These are phyloP conservation scores for Pholis gunnellus DNA, from an alignment of 2,113 vertebrate species.

Conservation along the genomic window DNA sequence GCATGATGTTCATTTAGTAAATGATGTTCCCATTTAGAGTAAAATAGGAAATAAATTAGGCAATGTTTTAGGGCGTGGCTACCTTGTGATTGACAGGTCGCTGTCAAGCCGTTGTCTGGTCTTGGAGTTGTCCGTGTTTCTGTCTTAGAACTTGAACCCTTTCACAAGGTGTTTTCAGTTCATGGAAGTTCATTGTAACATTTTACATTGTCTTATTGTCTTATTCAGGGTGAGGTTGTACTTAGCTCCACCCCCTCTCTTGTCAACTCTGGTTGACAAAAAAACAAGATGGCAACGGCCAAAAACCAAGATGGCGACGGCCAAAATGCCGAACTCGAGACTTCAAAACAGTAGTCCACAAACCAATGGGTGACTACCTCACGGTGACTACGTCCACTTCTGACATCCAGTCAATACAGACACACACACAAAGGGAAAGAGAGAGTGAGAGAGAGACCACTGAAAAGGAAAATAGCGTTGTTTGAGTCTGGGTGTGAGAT, in stretches of 20 bases:
- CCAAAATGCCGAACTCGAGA: background rate
- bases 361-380: background rate
- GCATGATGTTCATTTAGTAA: background rate
- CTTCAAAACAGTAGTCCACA: background rate
- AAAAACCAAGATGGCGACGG: background rate
- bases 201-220: background rate
- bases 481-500: conserved; percentile 76
- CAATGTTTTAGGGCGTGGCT: background rate
- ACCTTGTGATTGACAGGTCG: no score
- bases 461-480: conserved; percentile 55
- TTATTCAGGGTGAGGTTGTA: background rate
- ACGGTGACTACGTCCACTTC: background rate
- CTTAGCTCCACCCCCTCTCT: background rate
- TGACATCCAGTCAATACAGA: background rate
- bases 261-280: background rate
- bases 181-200: background rate
- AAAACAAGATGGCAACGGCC: background rate
- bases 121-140: background rate
- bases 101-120: background rate
- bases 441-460: conserved; percentile 1
- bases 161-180: background rate
- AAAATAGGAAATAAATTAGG: background rate
- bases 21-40: background rate
- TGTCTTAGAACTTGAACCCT: background rate
- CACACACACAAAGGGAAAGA: conserved; percentile 36